Conservation (phyloP, 2,797 vertebrate species). For the Prunella strophiata region DNA sequence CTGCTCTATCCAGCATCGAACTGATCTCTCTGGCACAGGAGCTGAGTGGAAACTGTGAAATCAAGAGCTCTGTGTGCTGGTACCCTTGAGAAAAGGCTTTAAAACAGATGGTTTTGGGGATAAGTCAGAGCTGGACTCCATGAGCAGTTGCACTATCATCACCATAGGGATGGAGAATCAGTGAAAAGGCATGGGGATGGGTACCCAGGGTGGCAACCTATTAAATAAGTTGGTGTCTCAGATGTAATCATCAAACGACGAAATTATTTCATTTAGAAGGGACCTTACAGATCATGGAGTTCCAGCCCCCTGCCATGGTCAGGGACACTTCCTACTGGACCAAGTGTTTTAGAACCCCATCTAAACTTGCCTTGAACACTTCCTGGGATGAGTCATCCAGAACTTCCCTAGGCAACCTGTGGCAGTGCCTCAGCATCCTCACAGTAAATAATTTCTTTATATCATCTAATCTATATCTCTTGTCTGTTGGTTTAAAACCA, state of each 20-base stretch:
- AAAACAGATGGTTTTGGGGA: not conserved
- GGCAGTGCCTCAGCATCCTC: not conserved
- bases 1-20: rapidly evolving
- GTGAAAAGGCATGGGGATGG: rapidly evolving
- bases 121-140: not conserved
- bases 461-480: not conserved
- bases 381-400: not conserved
- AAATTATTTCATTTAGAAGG: not conserved
- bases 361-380: not conserved
- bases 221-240: not conserved
- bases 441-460: not conserved
- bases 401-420: not conserved
- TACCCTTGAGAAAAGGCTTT: not conserved
- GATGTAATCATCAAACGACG: not conserved
- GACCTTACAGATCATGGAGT: not conserved
- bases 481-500: not conserved
- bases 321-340: not conserved
- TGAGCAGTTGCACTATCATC: not conserved
- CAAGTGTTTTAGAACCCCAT: not conserved
- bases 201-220: not conserved
- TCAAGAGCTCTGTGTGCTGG: not conserved
- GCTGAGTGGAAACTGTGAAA: not conserved
- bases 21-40: rapidly evolving
- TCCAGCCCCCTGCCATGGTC: not conserved
- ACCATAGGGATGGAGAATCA: rapidly evolving